Conservation (phyloP, 1,140 invertebrate genomes). For the Linepithema humile region DNA sequence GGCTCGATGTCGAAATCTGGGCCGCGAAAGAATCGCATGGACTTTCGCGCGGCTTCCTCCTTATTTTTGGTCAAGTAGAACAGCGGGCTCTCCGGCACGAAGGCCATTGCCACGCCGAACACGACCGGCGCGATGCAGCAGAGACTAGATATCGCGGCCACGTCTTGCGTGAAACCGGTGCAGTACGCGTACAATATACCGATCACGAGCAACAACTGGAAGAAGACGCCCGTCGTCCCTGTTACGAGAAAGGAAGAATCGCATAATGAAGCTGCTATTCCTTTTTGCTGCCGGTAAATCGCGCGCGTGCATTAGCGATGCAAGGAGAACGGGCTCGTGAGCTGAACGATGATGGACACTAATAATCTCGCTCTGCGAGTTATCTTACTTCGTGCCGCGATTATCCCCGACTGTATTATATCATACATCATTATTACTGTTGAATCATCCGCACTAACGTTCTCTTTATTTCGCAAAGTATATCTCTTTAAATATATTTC, state of each 20-base stretch:
- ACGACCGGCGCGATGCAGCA: conserved; percentile 74
- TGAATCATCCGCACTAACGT: neutral
- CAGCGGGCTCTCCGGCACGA: conserved; percentile 84
- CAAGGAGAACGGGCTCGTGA: conserved; percentile 22
- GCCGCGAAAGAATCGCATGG: conserved; percentile 84
- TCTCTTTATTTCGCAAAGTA: neutral
- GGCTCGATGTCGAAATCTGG: conserved; percentile 82
- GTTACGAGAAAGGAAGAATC: conserved; percentile 37
- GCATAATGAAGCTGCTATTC: conserved; percentile 33
- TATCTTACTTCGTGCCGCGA: neutral
- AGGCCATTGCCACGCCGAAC: conserved; percentile 79
- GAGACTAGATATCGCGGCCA: conserved; percentile 64
- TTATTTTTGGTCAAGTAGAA: conserved; percentile 73
- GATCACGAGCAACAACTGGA: conserved; percentile 84
- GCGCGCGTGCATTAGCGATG: conserved; percentile 17
- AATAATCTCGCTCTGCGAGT: conserved; percentile 9
- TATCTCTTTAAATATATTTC: neutral
- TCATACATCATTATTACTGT: neutral
- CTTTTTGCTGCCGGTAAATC: conserved; percentile 24
- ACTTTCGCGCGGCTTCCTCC: conserved; percentile 80
- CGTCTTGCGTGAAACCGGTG: conserved; percentile 76
- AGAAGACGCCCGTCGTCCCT: conserved; percentile 83
- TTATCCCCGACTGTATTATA: conserved; percentile 1
- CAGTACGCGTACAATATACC: conserved; percentile 84
- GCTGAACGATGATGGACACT: conserved; percentile 13